A percentile compares a stretch with the other conserved stretches of the same genome.
Evolutionary conservation across 2,113 vertebrate genomes (phyloP).

Genomic region (Gopherus flavomarginatus): DNA sequence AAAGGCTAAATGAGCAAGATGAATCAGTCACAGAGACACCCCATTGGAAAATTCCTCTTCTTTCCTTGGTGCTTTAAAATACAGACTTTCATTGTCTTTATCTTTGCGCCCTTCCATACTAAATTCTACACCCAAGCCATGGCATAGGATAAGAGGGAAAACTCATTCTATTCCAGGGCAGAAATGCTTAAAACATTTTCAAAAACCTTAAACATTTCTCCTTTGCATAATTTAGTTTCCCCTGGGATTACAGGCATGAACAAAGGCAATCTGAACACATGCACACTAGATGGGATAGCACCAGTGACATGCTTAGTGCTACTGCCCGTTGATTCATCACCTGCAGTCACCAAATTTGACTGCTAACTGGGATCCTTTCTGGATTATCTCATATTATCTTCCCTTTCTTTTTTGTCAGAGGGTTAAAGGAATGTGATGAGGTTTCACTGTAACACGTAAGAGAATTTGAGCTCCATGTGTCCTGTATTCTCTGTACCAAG

Average conservation of each 20-base stretch:
- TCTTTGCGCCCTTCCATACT: fast-evolving
- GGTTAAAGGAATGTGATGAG: not conserved
- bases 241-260: not conserved
- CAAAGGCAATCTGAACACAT: fast-evolving
- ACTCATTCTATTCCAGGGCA: not conserved
- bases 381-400: not conserved
- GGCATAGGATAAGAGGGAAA: fast-evolving
- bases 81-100: fast-evolving
- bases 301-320: not conserved
- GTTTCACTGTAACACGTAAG: not conserved
- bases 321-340: not conserved
- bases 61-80: not conserved
- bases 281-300: not conserved
- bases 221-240: not conserved
- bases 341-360: not conserved
- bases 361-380: not conserved
- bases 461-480: not conserved
- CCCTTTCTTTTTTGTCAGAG: not conserved
- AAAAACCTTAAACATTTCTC: not conserved
- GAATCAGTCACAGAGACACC: not conserved
- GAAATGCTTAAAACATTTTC: not conserved
- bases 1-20: not conserved
- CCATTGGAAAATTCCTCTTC: not conserved
- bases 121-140: not conserved
- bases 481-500: not conserved